phyloP scores from a whole-genome alignment of 2,888 invertebrate genomes.

The Limnephilus lunatus region DNA sequence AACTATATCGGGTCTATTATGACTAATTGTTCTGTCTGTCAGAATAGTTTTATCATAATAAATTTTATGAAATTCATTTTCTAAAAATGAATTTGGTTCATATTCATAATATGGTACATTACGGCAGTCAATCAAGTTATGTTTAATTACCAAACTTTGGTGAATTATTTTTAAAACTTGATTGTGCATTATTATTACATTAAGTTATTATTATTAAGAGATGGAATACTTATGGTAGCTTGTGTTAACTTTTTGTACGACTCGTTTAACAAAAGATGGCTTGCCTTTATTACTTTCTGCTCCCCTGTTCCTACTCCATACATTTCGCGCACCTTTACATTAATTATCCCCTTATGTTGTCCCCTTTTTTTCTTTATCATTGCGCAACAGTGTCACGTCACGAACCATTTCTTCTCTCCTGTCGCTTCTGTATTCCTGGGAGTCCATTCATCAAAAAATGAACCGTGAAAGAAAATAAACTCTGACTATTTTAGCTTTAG shows the following conservation, averaged over 20 bases:
- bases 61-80: no score
- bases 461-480: background rate
- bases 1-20: no score
- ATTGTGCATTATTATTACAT: no score
- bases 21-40: no score
- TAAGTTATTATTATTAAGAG: no score
- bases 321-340: constrained; percentile 5
- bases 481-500: background rate
- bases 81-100: no score
- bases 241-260: background rate
- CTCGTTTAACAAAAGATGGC: background rate
- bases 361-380: constrained; percentile 38
- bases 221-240: background rate
- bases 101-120: no score
- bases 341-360: constrained; percentile 26
- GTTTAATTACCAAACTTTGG: no score
- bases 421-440: constrained; percentile 16
- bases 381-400: constrained; percentile 39
- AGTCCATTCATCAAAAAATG: constrained; percentile 9
- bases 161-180: no score
- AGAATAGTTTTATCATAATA: no score
- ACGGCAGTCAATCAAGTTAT: no score
- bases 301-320: background rate
- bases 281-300: constrained; percentile 5
- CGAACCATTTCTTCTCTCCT: constrained; percentile 33